Evolutionary conservation across 2,888 invertebrate genomes (phyloP).

Genomic region (Sphinx pinastri): DNA sequence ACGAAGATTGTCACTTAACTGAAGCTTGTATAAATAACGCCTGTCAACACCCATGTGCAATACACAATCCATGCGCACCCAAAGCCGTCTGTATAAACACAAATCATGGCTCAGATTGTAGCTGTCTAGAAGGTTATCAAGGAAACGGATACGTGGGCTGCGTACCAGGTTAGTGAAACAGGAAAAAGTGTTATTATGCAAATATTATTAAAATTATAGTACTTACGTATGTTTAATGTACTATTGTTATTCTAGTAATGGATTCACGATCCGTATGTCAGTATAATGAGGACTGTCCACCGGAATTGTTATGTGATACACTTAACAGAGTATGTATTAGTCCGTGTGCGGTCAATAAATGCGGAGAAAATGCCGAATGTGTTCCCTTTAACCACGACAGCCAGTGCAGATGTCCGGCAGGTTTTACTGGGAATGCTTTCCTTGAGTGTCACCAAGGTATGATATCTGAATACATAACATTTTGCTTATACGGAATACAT

Average conservation of each 20-base stretch:
- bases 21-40: slow-evolving; percentile 94
- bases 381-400: slow-evolving; percentile 89
- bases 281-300: slow-evolving; percentile 95
- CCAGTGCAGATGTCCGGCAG: slow-evolving; percentile 89
- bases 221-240: background rate
- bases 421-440: slow-evolving; percentile 91
- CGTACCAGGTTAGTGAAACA: slow-evolving; percentile 86
- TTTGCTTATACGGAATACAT: background rate
- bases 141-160: slow-evolving; percentile 94
- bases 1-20: slow-evolving; percentile 93
- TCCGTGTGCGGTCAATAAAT: slow-evolving; percentile 91
- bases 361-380: slow-evolving; percentile 93
- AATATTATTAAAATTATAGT: background rate
- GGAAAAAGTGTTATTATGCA: slow-evolving; percentile 23
- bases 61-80: slow-evolving; percentile 92
- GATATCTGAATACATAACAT: background rate
- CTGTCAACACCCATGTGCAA: slow-evolving; percentile 94
- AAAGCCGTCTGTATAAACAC: slow-evolving; percentile 94
- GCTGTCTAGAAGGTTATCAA: slow-evolving; percentile 92
- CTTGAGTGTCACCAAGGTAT: slow-evolving; percentile 87
- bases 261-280: slow-evolving; percentile 87
- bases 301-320: slow-evolving; percentile 92
- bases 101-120: slow-evolving; percentile 94
- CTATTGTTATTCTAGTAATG: slow-evolving; percentile 59
- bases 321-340: slow-evolving; percentile 92